Evolutionary conservation across 2,113 vertebrate genomes (phyloP), one percentile per base, ranked within the genome.

Genomic region (Prietella phreatophila): DNA sequence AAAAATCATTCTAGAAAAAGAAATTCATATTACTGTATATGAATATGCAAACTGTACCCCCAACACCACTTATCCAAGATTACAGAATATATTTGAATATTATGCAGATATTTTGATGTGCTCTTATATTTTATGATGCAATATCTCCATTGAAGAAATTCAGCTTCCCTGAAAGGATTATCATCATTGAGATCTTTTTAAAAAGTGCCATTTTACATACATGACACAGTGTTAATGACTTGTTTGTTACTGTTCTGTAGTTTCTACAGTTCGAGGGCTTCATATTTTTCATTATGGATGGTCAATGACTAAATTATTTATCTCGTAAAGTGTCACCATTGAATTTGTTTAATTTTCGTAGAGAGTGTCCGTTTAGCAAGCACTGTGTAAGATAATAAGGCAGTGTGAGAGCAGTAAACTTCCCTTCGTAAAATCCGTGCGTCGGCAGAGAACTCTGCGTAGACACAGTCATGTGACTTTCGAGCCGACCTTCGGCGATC

Each of bases 341-440:
- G 39, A 83, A 47, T 61, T 69, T 67, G 5, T 39, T 30, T 22
- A 33, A 1, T 50, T 50, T 22, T 61, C 22, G 50, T 36, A n/a
- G 3, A 42, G 61, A 63, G n/a, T 55, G n/a, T 85, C 27, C 6
- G 7, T 39, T 5, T 42, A 47, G 65, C n/a, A 60, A 61, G 61
- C 63, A 7, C 36, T 56, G 39, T 61, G 39, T 85, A 85, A 69
- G 87, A 75, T 87, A 86, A 87, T 50, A 80, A 82, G 65, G 76
- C 90, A 88, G 88, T 91, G 88, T 91, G 81, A 91, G 76, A 79
- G 76, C 79, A 22, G 78, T 85, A 83, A 84, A 89, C 53, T 27
- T 79, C 7, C 47, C 82, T 80, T 89, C 80, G 63, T 47, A 65
- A 47, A 47, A 53, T 25, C 75, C 84, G 3, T 84, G 78, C 30